Base-by-base conservation (phyloP, 1,140 invertebrate genomes). In the Heliconius melpomene region DNA sequence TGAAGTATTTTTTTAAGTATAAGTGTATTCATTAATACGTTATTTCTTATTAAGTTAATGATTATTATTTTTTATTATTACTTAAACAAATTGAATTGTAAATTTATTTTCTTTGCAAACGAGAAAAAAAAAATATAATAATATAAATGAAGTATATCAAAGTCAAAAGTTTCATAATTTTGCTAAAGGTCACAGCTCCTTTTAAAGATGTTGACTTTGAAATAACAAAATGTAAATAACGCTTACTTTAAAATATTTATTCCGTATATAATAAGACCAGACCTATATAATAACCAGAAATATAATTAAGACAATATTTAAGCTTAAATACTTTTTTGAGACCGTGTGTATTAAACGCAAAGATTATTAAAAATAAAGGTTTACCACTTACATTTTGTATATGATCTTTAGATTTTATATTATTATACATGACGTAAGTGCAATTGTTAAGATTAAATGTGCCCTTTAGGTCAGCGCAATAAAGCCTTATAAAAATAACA, bases 181-280 rank as follows among this genome's bases (percentile, higher is more conserved):
- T 74, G 79, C 81, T 80, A 75, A 88, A 90, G 86, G 85, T 86
- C 81, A 78, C 71, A 74, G 54, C 52, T 50, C 71, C 78, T 83
- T 82, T 82, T 84, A 66, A 83, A 88, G 87, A 86, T 86, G 84
- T 83, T 72, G 79, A 88, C 87, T 89, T 90, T 89, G 85, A 88
- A 90, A 90, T 88, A 84, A 85, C 84, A 86, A 79, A 82, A 77
- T 71, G 23, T 66, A 50, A 71, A 66, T 66, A 66, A 66, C 11
- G 60, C 3, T 66, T 66, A 29, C 23, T 66, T 66, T 66, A 29
- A 66, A 66, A 66, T 66, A 66, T 66, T 66, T n/a, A 66, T 66
- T 26, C 1, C 60, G 23, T 66, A 26, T 26, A 11, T 60, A 60
- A 20, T 20, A 20, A 36, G 32, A 54, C 52, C 40, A 46, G 40